A percentile compares a stretch with the other conserved stretches of the same genome.
Evolutionary conservation across 2,888 invertebrate genomes (phyloP).

Genomic region (Noctua janthina): DNA sequence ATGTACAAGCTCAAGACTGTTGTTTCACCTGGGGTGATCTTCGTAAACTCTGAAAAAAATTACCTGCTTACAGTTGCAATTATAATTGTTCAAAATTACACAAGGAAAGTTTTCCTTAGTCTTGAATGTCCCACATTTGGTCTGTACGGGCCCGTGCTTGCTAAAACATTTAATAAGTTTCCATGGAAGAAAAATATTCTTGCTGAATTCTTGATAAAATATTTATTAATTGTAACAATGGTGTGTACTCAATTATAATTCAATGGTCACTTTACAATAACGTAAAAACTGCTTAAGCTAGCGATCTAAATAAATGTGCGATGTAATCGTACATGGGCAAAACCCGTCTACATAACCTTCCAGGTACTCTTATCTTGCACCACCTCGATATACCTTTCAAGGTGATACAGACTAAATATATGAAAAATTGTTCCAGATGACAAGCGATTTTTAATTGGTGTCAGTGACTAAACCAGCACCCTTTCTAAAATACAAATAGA

Average conservation of each 20-base stretch:
- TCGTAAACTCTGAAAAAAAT: background rate
- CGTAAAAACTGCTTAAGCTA: no score
- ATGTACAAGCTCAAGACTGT: background rate
- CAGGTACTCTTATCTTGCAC: background rate
- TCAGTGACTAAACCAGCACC: background rate
- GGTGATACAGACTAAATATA: background rate
- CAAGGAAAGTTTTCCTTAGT: background rate
- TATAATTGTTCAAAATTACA: background rate
- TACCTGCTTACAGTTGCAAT: background rate
- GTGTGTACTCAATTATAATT: no score
- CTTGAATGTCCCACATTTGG: background rate
- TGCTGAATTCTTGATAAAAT: no score
- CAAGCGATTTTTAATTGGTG: background rate
- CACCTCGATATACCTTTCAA: background rate
- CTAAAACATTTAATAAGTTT: no score
- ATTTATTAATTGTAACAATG: no score
- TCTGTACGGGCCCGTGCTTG: no score
- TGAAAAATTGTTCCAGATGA: background rate
- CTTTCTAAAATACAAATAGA: background rate
- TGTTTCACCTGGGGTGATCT: background rate
- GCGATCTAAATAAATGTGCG: no score
- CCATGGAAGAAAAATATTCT: no score
- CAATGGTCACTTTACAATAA: no score
- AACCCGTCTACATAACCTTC: background rate
- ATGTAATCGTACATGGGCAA: background rate